A percentile compares a stretch with the other conserved stretches of the same genome.
These are phyloP conservation scores for Pammene aurita DNA, from an alignment of 2,888 invertebrate genomes.

Conservation along the genomic window DNA sequence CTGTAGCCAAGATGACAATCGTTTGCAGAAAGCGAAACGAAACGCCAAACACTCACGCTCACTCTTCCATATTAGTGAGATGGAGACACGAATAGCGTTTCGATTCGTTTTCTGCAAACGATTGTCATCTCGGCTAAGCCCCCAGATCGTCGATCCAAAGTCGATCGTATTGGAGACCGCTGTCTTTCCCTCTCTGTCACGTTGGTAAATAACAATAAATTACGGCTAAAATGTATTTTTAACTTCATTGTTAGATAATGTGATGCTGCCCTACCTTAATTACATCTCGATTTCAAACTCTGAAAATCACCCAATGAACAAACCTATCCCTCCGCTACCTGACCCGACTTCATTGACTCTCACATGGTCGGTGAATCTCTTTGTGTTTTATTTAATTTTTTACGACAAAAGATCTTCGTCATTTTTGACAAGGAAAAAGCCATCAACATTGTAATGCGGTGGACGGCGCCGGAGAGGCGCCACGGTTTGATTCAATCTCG, in stretches of 20 bases:
- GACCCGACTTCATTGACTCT: conserved; percentile 74
- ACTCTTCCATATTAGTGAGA: no score
- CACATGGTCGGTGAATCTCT: conserved; percentile 74
- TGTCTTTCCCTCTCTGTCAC: no score
- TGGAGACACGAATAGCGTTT: no score
- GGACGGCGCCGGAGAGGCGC: conserved; percentile 77
- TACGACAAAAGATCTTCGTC: conserved; percentile 81
- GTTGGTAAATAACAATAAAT: no score
- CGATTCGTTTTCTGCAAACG: no score
- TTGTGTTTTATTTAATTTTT: conserved; percentile 77
- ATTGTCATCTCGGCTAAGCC: no score
- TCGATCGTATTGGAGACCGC: no score
- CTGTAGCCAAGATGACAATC: no score
- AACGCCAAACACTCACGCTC: no score
- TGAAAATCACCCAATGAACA: conserved; percentile 44
- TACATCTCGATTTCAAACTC: conserved; percentile 30
- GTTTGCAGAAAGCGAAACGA: no score
- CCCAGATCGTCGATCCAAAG: no score
- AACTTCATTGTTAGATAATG: not conserved
- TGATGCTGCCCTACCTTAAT: conserved; percentile 14
- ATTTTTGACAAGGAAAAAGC: conserved; percentile 83
- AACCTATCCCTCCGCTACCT: conserved; percentile 56
- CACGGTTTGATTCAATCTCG: conserved; percentile 77
- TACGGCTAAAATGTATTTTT: not conserved
- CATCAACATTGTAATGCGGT: conserved; percentile 80